Percentiles rank a stretch among this genome's conserved stretches.
Conservation (phyloP, 2,888 invertebrate species). For the Aporophyla lueneburgensis region DNA sequence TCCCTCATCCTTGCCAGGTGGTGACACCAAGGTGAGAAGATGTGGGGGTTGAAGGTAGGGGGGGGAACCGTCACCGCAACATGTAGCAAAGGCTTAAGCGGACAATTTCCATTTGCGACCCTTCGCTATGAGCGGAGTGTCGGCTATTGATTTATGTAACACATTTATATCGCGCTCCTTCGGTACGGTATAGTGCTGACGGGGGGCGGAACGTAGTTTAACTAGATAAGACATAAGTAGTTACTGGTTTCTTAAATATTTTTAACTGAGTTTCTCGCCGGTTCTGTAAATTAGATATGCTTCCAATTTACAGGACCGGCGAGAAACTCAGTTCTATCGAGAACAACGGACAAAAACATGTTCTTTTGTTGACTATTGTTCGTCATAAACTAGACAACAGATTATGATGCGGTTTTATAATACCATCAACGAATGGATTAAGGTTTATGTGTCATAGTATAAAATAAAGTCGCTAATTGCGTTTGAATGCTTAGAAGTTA, state of each 20-base stretch:
- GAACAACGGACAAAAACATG: too few relatives aligned
- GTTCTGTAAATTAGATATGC: too few relatives aligned
- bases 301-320: too few relatives aligned
- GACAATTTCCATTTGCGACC: slow-evolving; percentile 57
- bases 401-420: background rate
- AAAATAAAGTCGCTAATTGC: too few relatives aligned
- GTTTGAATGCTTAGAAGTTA: too few relatives aligned
- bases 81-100: slow-evolving; percentile 55
- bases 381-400: background rate
- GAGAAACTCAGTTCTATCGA: too few relatives aligned
- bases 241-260: slow-evolving; percentile 1
- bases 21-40: background rate
- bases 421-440: too few relatives aligned
- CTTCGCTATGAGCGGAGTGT: slow-evolving; percentile 48
- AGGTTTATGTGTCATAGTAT: too few relatives aligned
- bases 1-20: slow-evolving; percentile 16
- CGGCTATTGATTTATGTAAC: slow-evolving; percentile 50
- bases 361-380: background rate
- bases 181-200: slow-evolving; percentile 11
- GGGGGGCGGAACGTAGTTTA: background rate
- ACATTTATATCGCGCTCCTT: slow-evolving; percentile 30
- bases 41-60: background rate
- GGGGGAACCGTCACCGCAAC: slow-evolving; percentile 51
- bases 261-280: background rate
- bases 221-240: slow-evolving; percentile 8